A percentile compares a stretch with the other conserved stretches of the same genome.
Conservation (phyloP, 2,888 invertebrate genomes). For the Tetheella fluctuosa region DNA sequence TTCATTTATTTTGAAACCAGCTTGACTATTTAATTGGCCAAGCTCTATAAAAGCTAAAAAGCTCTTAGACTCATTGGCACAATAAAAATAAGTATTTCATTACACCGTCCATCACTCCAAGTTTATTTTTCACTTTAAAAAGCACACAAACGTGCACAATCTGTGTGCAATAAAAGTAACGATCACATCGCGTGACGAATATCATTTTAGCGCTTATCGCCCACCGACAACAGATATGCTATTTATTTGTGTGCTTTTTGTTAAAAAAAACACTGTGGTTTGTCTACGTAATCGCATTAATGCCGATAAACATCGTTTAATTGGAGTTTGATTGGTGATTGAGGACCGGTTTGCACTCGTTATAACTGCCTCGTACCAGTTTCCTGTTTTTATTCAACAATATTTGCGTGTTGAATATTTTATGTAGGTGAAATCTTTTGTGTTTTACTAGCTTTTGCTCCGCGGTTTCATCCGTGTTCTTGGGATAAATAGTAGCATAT, state of each 20-base stretch:
- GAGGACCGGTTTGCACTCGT: constrained; percentile 10
- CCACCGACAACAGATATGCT: constrained; percentile 25
- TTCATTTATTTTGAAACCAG: neutral
- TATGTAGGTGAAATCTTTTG: neutral
- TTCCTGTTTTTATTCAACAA: neutral
- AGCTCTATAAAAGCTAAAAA: neutral
- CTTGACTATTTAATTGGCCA: neutral
- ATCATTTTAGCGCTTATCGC: constrained; percentile 32
- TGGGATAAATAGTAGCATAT: no score
- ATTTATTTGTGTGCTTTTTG: constrained; percentile 22
- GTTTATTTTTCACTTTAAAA: constrained; percentile 9
- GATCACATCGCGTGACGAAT: constrained; percentile 32
- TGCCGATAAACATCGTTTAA: constrained; percentile 15
- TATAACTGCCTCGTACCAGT: constrained; percentile 1
- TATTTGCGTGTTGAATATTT: neutral
- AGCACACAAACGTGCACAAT: constrained; percentile 9
- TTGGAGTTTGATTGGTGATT: constrained; percentile 16
- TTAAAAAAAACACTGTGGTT: constrained; percentile 11
- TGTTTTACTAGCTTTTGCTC: neutral
- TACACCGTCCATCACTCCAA: neutral
- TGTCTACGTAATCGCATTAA: constrained; percentile 22
- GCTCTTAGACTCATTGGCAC: neutral
- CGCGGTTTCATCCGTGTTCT: neutral
- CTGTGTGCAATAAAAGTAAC: constrained; percentile 26
- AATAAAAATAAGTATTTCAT: neutral